Conservation (phyloP, 2,888 invertebrate species). For the Orchesella flavescens region DNA sequence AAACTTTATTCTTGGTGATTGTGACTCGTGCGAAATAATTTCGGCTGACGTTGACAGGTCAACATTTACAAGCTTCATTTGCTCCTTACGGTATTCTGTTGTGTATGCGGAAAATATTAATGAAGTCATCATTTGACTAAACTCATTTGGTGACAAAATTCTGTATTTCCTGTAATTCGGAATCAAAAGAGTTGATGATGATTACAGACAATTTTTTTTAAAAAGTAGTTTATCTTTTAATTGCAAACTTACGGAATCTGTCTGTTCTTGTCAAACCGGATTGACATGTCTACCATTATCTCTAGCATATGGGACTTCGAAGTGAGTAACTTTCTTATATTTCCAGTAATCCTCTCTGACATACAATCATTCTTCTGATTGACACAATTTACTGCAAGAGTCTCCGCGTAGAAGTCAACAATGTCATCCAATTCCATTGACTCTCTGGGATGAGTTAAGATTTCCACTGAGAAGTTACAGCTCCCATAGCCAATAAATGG, state of each 20-base stretch:
- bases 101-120: constrained; percentile 57
- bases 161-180: constrained; percentile 10
- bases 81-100: constrained; percentile 13
- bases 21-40: not conserved
- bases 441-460: constrained; percentile 15
- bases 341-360: constrained; percentile 11
- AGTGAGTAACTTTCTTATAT: constrained; percentile 50
- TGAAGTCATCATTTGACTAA: constrained; percentile 45
- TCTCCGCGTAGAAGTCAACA: constrained; percentile 47
- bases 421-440: constrained; percentile 60
- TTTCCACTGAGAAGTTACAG: constrained; percentile 37
- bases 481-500: constrained; percentile 57
- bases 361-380: constrained; percentile 37
- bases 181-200: not conserved
- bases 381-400: constrained; percentile 35
- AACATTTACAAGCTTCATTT: not conserved
- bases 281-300: constrained; percentile 34
- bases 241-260: constrained; percentile 45
- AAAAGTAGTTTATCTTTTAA: too few species aligned
- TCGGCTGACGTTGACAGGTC: not conserved
- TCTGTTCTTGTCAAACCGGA: constrained; percentile 39
- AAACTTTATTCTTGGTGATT: constrained; percentile 51
- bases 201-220: too few species aligned
- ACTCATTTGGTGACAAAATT: constrained; percentile 59
- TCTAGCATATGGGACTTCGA: constrained; percentile 54